Base-by-base conservation (phyloP, 2,888 invertebrate species). In the Drosophila fungiperda region DNA sequence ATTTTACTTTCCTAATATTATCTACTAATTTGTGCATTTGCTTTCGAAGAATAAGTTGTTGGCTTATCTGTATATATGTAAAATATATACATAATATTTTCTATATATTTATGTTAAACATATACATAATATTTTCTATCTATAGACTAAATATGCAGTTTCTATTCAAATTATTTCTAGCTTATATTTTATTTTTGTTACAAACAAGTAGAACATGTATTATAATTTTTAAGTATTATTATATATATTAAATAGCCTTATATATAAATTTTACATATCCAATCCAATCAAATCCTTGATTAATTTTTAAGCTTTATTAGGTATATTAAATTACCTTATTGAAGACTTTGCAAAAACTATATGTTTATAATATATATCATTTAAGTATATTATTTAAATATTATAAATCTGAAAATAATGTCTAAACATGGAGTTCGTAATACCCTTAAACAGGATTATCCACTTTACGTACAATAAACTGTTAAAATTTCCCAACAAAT, bases 401-500 rank as follows among this genome's bases (percentile, higher is more conserved):
- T 45, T 23, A 8, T 23, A 15, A 15, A 23, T 45, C 1, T 20
- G 3, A 45, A 15, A 20, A 15, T 15, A 20, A 20, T 20, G 12
- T 45, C 20, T 15, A 2, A 20, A 2, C 8, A n/a, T 15, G 20
- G 1, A 15, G 12, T 17, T 45, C 7, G 7, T 45, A 20, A 8
- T 23, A 45, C 45, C 20, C 15, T 49, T 26, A 49, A 9, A 5
- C 26, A 9, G 49, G 15, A 26, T 49, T 26, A 26, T 17, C 9
- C 26, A 17, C 3, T 17, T 15, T 38, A 26, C 23, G 35, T 29
- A 11, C 45, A 54, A 6, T 17, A 2, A 2, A 9, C 49, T 66
- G 65, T 52, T 59, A 75, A 78, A 61, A 78, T 73, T 78, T 68
- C 73, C 76, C 65, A 12, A 0, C 2, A 9, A 17, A 15, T 0